Base-by-base conservation (phyloP, 2,113 vertebrate species). In the Aphelocoma coerulescens region DNA sequence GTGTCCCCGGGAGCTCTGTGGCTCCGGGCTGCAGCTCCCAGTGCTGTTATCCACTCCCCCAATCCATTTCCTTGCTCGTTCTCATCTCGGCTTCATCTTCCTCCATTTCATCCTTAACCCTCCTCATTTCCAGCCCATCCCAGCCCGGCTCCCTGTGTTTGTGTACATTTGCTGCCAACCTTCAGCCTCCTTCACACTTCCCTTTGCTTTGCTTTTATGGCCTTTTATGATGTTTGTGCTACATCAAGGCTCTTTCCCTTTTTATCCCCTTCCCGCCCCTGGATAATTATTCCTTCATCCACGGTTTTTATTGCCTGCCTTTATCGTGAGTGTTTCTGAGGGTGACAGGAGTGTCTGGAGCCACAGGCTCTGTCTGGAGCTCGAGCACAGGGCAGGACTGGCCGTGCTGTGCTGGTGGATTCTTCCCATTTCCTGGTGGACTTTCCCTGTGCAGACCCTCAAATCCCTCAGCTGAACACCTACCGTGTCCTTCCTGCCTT, bases 161-260 rank as follows among this genome's bases (percentile, higher is more conserved):
- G 46, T 77, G 71, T 58, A 69, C 89, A 83, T 76, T 90, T 33
- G 81, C 74, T 95, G 85, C 67, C 88, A 95, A 91, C 91, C 93
- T 96, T 96, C 89, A 89, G 71, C 67, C 89, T 95, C 89, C 89
- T 95, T 93, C 92, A 85, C 81, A 93, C 85, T 96, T 95, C 65
- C 89, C 91, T 95, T 73, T 95, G 67, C 66, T 95, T 85, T 68
- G 73, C 71, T 85, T 96, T 97, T 96, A 96, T 88, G 87, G 85
- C 85, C 71, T 93, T 96, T 96, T 96, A 96, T 62, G 88, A 85
- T 96, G 88, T 96, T 97, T 97, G 76, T 95, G 93, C 94, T 95
- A 51, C 82, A 91, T 18, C 66, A 66, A 85, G 91, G 84, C 74
- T 58, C 89, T 94, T 96, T 96, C 89, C 62, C 89, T 97, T 95